These are phyloP conservation scores for Pholis gunnellus DNA, from an alignment of 2,113 vertebrate genomes.

Conservation along the genomic window DNA sequence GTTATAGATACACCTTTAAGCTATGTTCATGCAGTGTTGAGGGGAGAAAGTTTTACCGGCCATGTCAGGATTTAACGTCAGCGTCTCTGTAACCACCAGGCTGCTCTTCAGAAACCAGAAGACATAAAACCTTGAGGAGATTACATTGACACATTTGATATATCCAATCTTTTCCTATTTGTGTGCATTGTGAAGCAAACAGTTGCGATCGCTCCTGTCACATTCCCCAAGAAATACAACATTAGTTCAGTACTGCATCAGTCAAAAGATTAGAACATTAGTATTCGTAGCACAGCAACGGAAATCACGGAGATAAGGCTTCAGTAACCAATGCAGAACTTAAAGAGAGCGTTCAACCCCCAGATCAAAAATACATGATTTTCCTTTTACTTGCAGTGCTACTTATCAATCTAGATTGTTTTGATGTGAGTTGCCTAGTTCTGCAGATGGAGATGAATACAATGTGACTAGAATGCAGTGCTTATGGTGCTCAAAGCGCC, in stretches of 20 bases:
- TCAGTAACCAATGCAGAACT: neutral
- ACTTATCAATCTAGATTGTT: neutral
- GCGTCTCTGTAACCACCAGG: conserved; percentile 5
- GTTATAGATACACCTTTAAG: conserved; percentile 2
- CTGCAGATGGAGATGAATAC: too few relatives aligned
- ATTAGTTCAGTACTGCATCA: neutral
- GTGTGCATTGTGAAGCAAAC: conserved; percentile 1
- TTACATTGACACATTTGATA: conserved; percentile 3
- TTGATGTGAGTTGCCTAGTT: neutral
- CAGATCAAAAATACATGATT: neutral
- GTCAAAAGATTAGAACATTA: neutral
- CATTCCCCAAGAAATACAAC: neutral
- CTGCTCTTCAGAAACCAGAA: conserved; percentile 36
- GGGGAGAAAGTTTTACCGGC: neutral
- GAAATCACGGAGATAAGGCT: neutral
- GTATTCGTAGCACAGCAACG: neutral
- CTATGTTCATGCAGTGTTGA: conserved; percentile 5
- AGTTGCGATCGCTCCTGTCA: neutral
- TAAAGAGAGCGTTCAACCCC: neutral
- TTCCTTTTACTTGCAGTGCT: neutral
- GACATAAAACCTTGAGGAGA: conserved; percentile 18
- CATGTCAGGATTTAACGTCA: neutral
- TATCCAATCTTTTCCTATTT: conserved; percentile 8
- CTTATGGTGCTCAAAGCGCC: too few relatives aligned
- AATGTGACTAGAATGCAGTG: too few relatives aligned